phyloP scores from a whole-genome alignment of 2,888 invertebrate species.

The Netelia melanura region DNA sequence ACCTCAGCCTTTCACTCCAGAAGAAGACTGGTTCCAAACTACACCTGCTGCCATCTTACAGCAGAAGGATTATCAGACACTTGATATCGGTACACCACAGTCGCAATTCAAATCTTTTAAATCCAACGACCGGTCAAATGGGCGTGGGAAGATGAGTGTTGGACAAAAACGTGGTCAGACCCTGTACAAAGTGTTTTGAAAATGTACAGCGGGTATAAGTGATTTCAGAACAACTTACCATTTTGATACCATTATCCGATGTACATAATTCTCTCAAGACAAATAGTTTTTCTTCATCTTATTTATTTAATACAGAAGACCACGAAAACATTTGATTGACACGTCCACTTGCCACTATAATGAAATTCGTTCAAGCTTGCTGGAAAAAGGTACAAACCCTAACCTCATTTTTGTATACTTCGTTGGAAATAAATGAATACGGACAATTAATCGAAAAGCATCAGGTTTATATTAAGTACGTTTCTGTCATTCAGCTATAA shows the following conservation, averaged over 20 bases:
- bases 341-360: too few species aligned
- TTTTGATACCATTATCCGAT: neutral
- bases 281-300: neutral
- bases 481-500: neutral
- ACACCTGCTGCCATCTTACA: conserved; percentile 41
- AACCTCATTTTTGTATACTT: too few species aligned
- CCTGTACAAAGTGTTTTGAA: neutral
- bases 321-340: too few species aligned
- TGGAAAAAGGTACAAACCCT: too few species aligned
- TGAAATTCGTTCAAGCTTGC: too few species aligned
- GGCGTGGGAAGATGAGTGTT: conserved; percentile 52
- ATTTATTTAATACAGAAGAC: too few species aligned
- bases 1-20: neutral
- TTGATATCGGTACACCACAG: conserved; percentile 15
- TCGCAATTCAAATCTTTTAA: conserved; percentile 59
- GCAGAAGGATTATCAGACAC: conserved; percentile 7
- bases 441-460: too few species aligned
- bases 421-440: too few species aligned
- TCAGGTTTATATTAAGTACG: too few species aligned
- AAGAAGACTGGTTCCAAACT: neutral
- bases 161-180: neutral
- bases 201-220: neutral
- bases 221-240: neutral
- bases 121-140: conserved; percentile 55
- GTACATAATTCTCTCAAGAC: neutral